These are phyloP conservation scores for Leptinotarsa juncta DNA, from an alignment of 2,888 invertebrate species.

Conservation along the genomic window DNA sequence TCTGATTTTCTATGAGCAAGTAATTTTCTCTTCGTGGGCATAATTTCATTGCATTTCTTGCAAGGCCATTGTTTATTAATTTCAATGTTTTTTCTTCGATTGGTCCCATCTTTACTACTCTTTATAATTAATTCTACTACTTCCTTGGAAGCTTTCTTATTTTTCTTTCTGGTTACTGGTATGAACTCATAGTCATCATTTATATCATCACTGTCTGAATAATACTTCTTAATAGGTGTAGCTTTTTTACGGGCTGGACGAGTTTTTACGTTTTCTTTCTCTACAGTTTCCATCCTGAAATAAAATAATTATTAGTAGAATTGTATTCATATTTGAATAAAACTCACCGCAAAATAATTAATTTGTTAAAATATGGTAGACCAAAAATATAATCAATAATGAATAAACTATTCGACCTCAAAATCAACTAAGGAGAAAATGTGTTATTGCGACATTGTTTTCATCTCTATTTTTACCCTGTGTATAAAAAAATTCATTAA, in stretches of 20 bases:
- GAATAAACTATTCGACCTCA: too few relatives aligned
- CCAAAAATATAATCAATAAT: too few relatives aligned
- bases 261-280: not conserved
- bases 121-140: slow-evolving; percentile 6
- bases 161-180: slow-evolving; percentile 32
- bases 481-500: too few relatives aligned
- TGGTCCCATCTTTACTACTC: not conserved
- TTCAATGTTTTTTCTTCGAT: slow-evolving; percentile 30
- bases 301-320: not conserved
- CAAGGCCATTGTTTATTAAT: slow-evolving; percentile 50
- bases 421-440: too few relatives aligned
- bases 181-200: slow-evolving; percentile 32
- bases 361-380: not conserved
- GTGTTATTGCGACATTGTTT: too few relatives aligned
- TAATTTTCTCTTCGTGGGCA: slow-evolving; percentile 50
- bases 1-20: slow-evolving; percentile 53
- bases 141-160: slow-evolving; percentile 24
- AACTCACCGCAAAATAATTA: not conserved
- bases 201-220: slow-evolving; percentile 15
- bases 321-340: not conserved
- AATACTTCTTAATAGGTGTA: not conserved
- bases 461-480: too few relatives aligned
- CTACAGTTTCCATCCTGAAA: not conserved
- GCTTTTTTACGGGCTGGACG: not conserved
- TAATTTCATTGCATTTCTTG: slow-evolving; percentile 54